These are phyloP conservation scores for Encarsia formosa DNA, from an alignment of 2,888 invertebrate genomes.

Conservation along the genomic window DNA sequence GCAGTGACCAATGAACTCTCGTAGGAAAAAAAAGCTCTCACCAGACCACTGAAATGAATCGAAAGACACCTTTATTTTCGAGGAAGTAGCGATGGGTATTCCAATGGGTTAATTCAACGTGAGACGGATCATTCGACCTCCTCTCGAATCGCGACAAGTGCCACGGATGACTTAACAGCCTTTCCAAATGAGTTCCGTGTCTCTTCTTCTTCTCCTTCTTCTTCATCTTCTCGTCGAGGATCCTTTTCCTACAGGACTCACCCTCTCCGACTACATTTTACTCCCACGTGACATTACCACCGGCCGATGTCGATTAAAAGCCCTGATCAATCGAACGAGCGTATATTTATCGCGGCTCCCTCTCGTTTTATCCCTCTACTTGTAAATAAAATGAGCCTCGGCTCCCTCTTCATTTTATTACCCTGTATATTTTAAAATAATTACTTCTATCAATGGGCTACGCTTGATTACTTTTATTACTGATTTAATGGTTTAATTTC, in stretches of 20 bases:
- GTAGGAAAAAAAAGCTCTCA: no score
- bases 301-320: conserved; percentile 28
- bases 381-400: no score
- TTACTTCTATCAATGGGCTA: neutral
- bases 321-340: conserved; percentile 26
- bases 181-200: conserved; percentile 22
- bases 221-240: no score
- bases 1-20: no score
- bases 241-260: no score
- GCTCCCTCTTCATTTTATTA: no score
- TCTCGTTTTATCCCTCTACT: neutral
- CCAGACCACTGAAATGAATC: no score
- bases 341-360: conserved; percentile 4
- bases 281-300: conserved; percentile 18
- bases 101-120: conserved; percentile 19
- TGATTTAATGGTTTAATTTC: conserved; percentile 10
- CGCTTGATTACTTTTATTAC: neutral
- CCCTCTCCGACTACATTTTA: conserved; percentile 10
- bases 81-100: no score
- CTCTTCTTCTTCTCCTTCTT: neutral
- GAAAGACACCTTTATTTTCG: no score
- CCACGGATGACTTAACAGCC: conserved; percentile 20
- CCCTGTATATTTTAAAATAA: conserved; percentile 14
- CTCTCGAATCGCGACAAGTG: conserved; percentile 20
- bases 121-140: neutral